These are phyloP conservation scores for Euwallacea similis DNA, from an alignment of 1,140 invertebrate species.

Conservation along the genomic window DNA sequence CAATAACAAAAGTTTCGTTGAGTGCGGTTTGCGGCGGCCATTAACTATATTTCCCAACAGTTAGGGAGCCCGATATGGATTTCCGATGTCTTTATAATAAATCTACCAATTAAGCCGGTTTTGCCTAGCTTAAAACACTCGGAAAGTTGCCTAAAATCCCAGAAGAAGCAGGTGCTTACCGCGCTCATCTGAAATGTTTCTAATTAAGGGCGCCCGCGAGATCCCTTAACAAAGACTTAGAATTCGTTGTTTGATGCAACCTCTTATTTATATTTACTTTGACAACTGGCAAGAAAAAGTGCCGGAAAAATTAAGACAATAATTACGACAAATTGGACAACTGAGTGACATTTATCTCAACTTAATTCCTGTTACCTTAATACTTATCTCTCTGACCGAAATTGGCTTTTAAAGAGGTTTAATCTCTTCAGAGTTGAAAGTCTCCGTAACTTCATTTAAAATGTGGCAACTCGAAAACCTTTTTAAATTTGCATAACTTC, in stretches of 20 bases:
- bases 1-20: constrained; percentile 8
- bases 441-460: constrained; percentile 35
- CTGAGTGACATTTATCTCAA: constrained; percentile 28
- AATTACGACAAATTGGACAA: constrained; percentile 31
- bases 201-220: background rate
- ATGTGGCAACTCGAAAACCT: constrained; percentile 35
- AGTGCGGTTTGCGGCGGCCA: constrained; percentile 13
- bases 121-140: background rate
- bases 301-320: constrained; percentile 27
- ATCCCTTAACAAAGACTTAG: too few relatives aligned
- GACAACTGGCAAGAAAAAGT: too few relatives aligned
- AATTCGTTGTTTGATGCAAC: too few relatives aligned
- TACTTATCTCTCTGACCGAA: constrained; percentile 22
- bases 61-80: constrained; percentile 2
- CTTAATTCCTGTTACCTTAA: constrained; percentile 24
- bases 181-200: background rate
- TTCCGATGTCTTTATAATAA: constrained; percentile 10
- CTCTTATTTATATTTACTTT: too few relatives aligned
- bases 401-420: constrained; percentile 34
- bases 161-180: constrained; percentile 1
- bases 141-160: constrained; percentile 2
- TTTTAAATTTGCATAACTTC: constrained; percentile 37
- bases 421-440: constrained; percentile 25
- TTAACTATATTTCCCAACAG: constrained; percentile 11
- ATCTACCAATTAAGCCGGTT: constrained; percentile 2